Base-by-base conservation (phyloP, 2,113 vertebrate genomes). In the Sander lucioperca region DNA sequence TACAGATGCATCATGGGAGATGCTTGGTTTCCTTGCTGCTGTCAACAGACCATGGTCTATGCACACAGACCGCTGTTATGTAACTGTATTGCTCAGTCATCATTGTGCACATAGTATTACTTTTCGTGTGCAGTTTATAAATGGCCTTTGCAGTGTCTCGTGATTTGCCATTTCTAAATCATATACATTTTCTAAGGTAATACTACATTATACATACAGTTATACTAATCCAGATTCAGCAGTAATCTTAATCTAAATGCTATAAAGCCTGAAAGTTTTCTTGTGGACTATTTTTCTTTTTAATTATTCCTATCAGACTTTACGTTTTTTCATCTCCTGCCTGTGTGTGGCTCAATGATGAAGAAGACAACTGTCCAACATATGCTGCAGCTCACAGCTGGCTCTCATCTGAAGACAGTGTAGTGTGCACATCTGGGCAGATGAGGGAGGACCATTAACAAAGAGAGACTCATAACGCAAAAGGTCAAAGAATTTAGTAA, bases 1-100 rank as follows among this genome's bases (percentile, higher is more conserved):
- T 77, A 80, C 90, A 86, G 90, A 89, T 93, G 93, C 89, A 94
- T 93, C n/a, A 74, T 92, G 91, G 88, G 90, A 93, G 80, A 80
- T 45, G 82, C 54, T 58, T 84, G 75, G 80, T 86, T 92, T 91
- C 56, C 82, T 79, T 64, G 74, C 45, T 83, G 12, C 85, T 89
- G 78, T 89, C 77, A 79, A 81, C 74, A 83, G 36, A 80, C 59
- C 2, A 21, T 86, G 63, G 25, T 86, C 36, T 23, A 25, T 51
- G 51, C 59, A 61, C 59, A 80, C 63, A 82, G 13, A 57, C 82
- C 83, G 45, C 71, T 67, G 47, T 87, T 87, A 84, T 86, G 74
- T 74, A 88, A 91, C 57, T 83, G 71, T 30, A 15, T 8, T 80
- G 59, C 74, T 75, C 61, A 81, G 71, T 82, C 84, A 74, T 58